Base-by-base conservation (phyloP, 2,888 invertebrate species). In the Melieria omissa region DNA sequence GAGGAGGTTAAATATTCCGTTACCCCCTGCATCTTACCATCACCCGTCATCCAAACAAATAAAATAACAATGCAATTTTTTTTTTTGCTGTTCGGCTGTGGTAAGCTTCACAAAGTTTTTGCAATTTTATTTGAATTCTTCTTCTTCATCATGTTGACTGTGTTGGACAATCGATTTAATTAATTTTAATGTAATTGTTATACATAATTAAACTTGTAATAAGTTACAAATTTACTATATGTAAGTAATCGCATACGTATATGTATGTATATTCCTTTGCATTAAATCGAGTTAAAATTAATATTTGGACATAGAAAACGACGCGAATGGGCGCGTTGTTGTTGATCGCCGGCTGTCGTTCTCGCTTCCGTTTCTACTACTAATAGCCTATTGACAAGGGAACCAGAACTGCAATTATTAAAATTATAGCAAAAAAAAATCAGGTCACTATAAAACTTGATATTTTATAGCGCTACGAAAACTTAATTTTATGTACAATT, bases 41-140 rank as follows among this genome's bases (percentile, higher is more conserved):
- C 29, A 3, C 29, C 2, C 29, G 3, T 29, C 29, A 29, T 29
- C 29, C 29, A 29, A 29, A 29, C 29, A 29, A 29, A 29, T 29
- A 29, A 29, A 29, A 29, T 3, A 29, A 29, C 29, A 29, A 29
- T 29, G 29, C 29, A 29, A 29, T 29, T 29, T 29, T 16, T 49
- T 42, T n/a, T 52, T 16, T 67, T 60, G 54, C 54, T 69, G 68
- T 61, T 69, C 60, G 49, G 68, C 68, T 62, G 62, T 45, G 16
- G 68, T 61, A 55, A 69, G 69, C 69, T 69, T 62, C 41, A 63
- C 69, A 52, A 44, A 55, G 62, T 69, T 62, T 61, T 62, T 69
- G 45, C 54, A 54, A 62, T n/a, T 69, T 69, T 69, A 62, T 69
- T 69, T 44, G 63, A 63, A 45, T 69, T 52, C 49, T 52, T 54